phyloP scores from a whole-genome alignment of 2,797 vertebrate species.

The Sebastes miniatus region DNA sequence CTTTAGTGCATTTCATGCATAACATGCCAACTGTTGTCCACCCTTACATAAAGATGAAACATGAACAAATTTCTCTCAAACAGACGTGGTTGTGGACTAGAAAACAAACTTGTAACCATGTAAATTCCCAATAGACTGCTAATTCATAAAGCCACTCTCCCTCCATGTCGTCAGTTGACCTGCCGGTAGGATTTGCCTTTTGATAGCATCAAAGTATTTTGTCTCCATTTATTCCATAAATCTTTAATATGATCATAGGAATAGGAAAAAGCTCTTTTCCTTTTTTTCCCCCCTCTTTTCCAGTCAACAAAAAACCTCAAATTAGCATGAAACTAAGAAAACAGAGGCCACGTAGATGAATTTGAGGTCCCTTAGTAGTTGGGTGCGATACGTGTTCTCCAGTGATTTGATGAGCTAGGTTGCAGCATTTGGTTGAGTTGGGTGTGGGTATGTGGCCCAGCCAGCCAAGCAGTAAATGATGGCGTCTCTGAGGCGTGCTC shows the following conservation, averaged over 20 bases:
- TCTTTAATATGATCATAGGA: slow-evolving; percentile 1
- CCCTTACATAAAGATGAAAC: background rate
- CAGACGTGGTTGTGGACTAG: background rate
- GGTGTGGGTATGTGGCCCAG: slow-evolving; percentile 63
- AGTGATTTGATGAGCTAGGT: slow-evolving; percentile 37
- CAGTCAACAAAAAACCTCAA: background rate
- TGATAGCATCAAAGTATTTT: slow-evolving; percentile 30
- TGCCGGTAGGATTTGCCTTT: slow-evolving; percentile 28
- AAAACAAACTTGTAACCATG: slow-evolving; percentile 10
- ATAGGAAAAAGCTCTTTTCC: background rate
- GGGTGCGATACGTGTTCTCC: slow-evolving; percentile 32
- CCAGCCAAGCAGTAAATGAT: slow-evolving; percentile 68
- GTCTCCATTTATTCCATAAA: slow-evolving; percentile 18
- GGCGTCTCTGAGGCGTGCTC: slow-evolving; percentile 71
- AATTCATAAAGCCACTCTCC: slow-evolving; percentile 2
- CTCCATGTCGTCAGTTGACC: slow-evolving; percentile 22
- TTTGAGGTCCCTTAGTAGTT: slow-evolving; percentile 22
- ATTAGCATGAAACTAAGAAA: slow-evolving; percentile 13
- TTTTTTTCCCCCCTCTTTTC: background rate
- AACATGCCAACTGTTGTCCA: background rate
- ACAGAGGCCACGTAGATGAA: background rate
- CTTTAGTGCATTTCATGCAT: slow-evolving; percentile 3
- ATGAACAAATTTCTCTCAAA: background rate
- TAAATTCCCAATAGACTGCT: slow-evolving; percentile 2
- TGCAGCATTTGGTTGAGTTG: slow-evolving; percentile 43